These are phyloP conservation scores for Carapus acus DNA, from an alignment of 2,797 vertebrate genomes.

Conservation along the genomic window DNA sequence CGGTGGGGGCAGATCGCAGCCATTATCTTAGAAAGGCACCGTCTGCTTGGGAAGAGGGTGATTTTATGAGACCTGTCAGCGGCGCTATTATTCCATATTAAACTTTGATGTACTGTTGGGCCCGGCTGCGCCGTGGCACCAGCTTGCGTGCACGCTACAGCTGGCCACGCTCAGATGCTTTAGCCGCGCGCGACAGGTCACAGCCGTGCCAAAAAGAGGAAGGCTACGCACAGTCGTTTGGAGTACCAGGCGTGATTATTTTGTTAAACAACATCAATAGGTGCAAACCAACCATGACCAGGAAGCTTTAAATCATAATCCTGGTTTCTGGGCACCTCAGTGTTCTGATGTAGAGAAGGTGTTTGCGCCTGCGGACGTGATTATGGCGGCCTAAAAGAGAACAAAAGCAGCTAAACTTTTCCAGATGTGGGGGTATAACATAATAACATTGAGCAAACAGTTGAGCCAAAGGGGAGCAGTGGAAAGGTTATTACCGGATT, in stretches of 20 bases:
- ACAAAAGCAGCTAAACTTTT: conserved; percentile 66
- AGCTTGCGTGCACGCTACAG: conserved; percentile 21
- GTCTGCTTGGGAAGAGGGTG: conserved; percentile 36
- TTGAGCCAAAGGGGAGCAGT: conserved; percentile 41
- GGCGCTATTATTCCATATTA: conserved; percentile 64
- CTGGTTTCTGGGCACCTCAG: conserved; percentile 23
- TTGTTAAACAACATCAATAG: conserved; percentile 57
- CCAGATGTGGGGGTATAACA: conserved; percentile 72
- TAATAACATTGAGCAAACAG: conserved; percentile 54
- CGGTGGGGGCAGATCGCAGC: conserved; percentile 46
- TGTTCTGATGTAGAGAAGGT: conserved; percentile 58
- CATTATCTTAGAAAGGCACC: conserved; percentile 62
- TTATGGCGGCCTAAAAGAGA: conserved; percentile 53
- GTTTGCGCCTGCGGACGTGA: conserved; percentile 60
- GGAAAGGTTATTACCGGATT: conserved; percentile 64
- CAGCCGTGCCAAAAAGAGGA: conserved; percentile 28
- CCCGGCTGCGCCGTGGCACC: conserved; percentile 42
- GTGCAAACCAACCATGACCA: conserved; percentile 45
- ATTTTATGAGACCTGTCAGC: conserved; percentile 67
- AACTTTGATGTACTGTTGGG: conserved; percentile 69
- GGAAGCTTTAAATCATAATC: conserved; percentile 67
- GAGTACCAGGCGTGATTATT: conserved; percentile 51
- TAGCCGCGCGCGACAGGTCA: conserved; percentile 46
- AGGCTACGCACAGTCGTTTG: conserved; percentile 36
- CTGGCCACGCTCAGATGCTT: conserved; percentile 36